Base-by-base conservation (phyloP, 2,888 invertebrate genomes). In the Platynereis dumerilii region DNA sequence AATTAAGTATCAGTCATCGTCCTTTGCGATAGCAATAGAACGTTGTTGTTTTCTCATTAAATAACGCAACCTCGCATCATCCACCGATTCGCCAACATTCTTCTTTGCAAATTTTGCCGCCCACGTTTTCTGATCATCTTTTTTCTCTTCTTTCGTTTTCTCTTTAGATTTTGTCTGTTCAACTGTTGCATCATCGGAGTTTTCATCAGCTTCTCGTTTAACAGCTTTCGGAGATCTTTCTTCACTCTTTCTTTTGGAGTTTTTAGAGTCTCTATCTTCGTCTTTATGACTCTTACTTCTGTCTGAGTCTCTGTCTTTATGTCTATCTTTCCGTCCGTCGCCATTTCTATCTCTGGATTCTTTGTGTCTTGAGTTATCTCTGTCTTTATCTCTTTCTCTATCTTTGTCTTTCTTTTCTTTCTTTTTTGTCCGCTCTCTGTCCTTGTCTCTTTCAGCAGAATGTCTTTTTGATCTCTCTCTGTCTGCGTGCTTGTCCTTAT, bases 41-140 rank as follows among this genome's bases (percentile, higher is more conserved):
- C 44, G 53, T 27, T 17, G 22, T 45, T 62, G 39, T 29, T 62
- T 62, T 12, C 62, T 24, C 22, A 56, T 45, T 15, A 62, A 28
- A 48, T 62, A 62, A 1, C 62, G 56, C 24, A 45, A 29, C 5
- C 57, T 26, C 2, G 62, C 62, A 45, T 62, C 62, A 45, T 45
- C 56, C 17, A 56, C 45, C 12, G 12, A 22, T n/a, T 39, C 34
- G 12, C 45, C 62, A 12, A 48, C 48, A 22, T 39, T 56, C n/a
- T 56, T 56, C 57, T 62, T 62, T 20, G 62, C 62, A 45, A 61
- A 61, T 53, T 44, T 61, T 26, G 53, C 61, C 5, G 55, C 52
- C 34, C 45, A 28, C 7, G 20, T 10, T 10, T 48, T 52, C 22
- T 52, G 48, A 34, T 60, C 60, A 26, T 12, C n/a, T 34, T 60